Base-by-base conservation (phyloP, 2,888 invertebrate genomes). In the Drosophila kuntzei region DNA sequence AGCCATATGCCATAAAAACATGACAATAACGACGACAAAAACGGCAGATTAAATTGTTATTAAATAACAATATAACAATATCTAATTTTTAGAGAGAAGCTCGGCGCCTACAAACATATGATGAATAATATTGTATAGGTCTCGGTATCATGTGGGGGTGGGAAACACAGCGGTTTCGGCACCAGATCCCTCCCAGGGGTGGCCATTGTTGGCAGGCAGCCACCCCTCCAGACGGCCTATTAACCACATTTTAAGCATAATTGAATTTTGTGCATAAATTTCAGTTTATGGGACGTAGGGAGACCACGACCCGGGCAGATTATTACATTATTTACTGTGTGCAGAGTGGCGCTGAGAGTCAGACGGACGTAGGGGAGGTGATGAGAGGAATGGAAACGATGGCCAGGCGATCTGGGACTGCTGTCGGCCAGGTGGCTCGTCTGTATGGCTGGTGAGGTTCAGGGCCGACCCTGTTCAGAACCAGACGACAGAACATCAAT, bases 241-340 rank as follows among this genome's bases (percentile, higher is more conserved):
- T 85, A 85, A 85, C 84, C 84, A 85, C 84, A 85, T 85, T 85
- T 85, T 85, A 85, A 88, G 84, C 84, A 85, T 85, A 85, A 85
- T 85, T 85, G 84, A 85, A 85, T 85, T 85, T 86, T 72, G 80
- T 88, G 84, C 84, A 85, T 85, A 85, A 85, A 85, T 85, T 88
- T 88, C 74, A 76, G 84, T 88, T 85, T 85, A 85, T 85, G 84
- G 89, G 86, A 69, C 76, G 80, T 76, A 63, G 78, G 76, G 88
- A 84, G 86, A 86, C 87, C 76, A 82, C 86, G 77, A 75, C 87
- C 83, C 61, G 60, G 60, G 61, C 88, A 88, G 84, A 88, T 85
- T 85, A 85, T 85, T 85, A 85, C 87, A 88, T 85, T 85, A 85
- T 85, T 88, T 85, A 85, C 84, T 83, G 88, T 75, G 65, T 57